These are phyloP conservation scores for Parazoanthus atlanticus DNA, from an alignment of 92 coral and sea anemone genomes.

Conservation along the genomic window DNA sequence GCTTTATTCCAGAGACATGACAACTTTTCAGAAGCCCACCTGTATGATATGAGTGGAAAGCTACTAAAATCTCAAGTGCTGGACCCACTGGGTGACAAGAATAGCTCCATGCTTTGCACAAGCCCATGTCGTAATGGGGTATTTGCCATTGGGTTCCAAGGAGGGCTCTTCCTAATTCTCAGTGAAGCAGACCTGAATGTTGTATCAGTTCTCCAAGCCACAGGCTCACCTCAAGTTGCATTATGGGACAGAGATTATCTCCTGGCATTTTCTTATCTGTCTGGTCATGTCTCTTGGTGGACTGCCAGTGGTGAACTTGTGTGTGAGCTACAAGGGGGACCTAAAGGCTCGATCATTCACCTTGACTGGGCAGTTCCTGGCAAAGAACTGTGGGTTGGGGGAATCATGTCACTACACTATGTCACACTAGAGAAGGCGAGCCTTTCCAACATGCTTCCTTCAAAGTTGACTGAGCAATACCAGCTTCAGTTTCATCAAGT, in stretches of 20 bases:
- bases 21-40: constrained; percentile 72
- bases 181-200: constrained; percentile 62
- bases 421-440: constrained; percentile 54
- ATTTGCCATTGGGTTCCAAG: constrained; percentile 85
- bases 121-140: constrained; percentile 70
- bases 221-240: constrained; percentile 88
- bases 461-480: constrained; percentile 48
- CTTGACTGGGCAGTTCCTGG: constrained; percentile 73
- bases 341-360: constrained; percentile 74
- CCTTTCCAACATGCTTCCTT: constrained; percentile 48
- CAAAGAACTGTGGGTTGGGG: constrained; percentile 80
- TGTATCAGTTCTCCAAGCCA: constrained; percentile 74
- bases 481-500: constrained; percentile 74
- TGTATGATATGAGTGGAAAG: constrained; percentile 55
- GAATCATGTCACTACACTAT: constrained; percentile 80
- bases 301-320: constrained; percentile 67
- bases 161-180: constrained; percentile 74
- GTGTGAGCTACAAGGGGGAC: constrained; percentile 76
- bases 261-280: constrained; percentile 75
- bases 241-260: constrained; percentile 71
- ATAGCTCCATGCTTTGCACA: constrained; percentile 69
- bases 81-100: constrained; percentile 76
- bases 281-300: constrained; percentile 91
- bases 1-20: constrained; percentile 75
- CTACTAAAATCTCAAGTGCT: constrained; percentile 54